Conservation (phyloP, 2,888 invertebrate species). For the Penaeus monodon region DNA sequence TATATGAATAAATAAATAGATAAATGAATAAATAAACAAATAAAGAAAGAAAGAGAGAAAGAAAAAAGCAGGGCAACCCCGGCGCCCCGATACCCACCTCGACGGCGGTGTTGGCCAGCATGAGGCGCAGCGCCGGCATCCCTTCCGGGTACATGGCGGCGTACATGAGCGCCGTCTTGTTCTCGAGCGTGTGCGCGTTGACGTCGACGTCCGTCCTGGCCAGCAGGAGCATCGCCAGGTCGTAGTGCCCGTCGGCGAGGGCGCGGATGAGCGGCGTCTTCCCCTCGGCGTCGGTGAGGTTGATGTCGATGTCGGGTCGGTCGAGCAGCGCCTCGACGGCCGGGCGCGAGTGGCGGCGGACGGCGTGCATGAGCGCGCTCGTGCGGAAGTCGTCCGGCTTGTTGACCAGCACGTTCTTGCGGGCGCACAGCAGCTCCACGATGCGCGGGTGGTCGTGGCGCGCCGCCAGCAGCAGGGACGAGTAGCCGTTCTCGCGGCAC, state of each 20-base stretch:
- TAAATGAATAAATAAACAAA: neutral
- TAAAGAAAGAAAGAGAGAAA: neutral
- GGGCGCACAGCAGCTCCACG: constrained; percentile 47
- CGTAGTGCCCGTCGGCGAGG: constrained; percentile 56
- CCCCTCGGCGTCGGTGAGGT: constrained; percentile 61
- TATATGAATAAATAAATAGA: neutral
- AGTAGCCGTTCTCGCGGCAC: constrained; percentile 53
- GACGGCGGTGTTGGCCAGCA: constrained; percentile 56
- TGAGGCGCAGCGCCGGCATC: constrained; percentile 57
- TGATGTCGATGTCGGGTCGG: constrained; percentile 51
- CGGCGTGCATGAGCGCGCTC: constrained; percentile 50
- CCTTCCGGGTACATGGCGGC: constrained; percentile 60
- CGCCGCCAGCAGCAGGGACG: constrained; percentile 59
- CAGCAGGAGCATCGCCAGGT: constrained; percentile 62
- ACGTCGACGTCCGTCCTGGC: constrained; percentile 59
- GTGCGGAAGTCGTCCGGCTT: constrained; percentile 57
- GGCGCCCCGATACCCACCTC: constrained; percentile 26
- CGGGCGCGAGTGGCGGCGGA: constrained; percentile 39
- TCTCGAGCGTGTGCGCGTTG: constrained; percentile 56
- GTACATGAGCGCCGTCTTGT: constrained; percentile 63
- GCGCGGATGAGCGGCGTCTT: constrained; percentile 63
- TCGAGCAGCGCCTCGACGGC: constrained; percentile 57
- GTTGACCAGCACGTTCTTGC: constrained; percentile 57
- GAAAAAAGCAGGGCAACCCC: neutral
- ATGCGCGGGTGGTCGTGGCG: constrained; percentile 36